Percentiles rank a stretch among this genome's conserved stretches.
Conservation (phyloP, 1,140 invertebrate genomes). For the Drosophila equinoxialis region DNA sequence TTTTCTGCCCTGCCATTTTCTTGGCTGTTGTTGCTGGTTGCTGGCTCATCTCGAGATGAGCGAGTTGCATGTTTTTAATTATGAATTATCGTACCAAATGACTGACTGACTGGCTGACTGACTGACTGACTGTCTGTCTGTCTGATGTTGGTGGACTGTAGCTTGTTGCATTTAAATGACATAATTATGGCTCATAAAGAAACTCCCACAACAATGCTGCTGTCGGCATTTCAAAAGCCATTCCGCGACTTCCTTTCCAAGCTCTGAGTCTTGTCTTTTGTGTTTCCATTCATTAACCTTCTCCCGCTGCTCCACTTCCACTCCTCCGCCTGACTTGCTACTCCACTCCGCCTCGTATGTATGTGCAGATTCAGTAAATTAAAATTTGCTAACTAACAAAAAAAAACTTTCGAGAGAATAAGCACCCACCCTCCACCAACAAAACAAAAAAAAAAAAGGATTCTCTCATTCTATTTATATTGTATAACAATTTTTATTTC, state of each 20-base stretch:
- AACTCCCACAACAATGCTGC: constrained; percentile 64
- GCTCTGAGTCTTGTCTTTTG: neutral
- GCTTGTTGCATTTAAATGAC: constrained; percentile 81
- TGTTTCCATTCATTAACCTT: constrained; percentile 8
- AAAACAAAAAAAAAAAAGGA: constrained; percentile 2
- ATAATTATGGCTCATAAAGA: constrained; percentile 78
- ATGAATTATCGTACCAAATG: constrained; percentile 72
- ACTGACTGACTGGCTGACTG: constrained; percentile 45
- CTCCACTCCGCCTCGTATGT: neutral
- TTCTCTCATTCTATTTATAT: constrained; percentile 75
- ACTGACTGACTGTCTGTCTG: constrained; percentile 26
- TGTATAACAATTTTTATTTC: constrained; percentile 79
- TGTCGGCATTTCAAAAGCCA: constrained; percentile 59
- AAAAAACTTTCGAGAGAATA: neutral
- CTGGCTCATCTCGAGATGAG: constrained; percentile 49
- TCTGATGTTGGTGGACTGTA: constrained; percentile 25
- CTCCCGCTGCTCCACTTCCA: neutral
- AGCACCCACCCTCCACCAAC: neutral
- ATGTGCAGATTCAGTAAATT: constrained; percentile 34
- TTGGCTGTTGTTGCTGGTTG: neutral
- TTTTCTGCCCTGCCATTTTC: constrained; percentile 25
- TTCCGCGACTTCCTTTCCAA: constrained; percentile 14
- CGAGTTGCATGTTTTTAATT: constrained; percentile 79
- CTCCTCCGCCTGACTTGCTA: neutral
- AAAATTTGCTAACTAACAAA: constrained; percentile 51